These are phyloP conservation scores for Lepidochrysops patricia DNA, from an alignment of 2,888 invertebrate species.

Conservation along the genomic window DNA sequence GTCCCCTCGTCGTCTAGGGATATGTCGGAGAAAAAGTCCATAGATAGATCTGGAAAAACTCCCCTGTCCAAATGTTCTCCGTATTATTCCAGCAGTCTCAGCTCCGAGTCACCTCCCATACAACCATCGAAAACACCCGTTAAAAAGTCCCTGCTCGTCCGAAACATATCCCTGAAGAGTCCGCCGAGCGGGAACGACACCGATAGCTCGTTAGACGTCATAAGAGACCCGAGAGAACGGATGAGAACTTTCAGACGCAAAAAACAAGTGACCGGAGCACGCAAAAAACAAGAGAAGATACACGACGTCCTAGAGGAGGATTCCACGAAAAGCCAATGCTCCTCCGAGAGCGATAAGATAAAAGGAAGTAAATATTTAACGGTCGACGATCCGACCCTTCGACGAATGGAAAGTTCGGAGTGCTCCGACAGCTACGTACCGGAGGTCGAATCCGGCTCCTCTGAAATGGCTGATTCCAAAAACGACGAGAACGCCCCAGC, in stretches of 20 bases:
- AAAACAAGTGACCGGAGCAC: constrained; percentile 75
- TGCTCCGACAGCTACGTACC: constrained; percentile 82
- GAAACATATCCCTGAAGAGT: constrained; percentile 77
- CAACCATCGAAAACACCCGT: constrained; percentile 78
- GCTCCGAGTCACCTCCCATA: constrained; percentile 83
- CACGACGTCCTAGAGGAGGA: constrained; percentile 71
- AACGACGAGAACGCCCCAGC: constrained; percentile 54
- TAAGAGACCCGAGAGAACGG: constrained; percentile 79
- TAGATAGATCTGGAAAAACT: constrained; percentile 66
- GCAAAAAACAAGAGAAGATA: constrained; percentile 73
- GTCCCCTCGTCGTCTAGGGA: constrained; percentile 61
- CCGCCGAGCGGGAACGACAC: constrained; percentile 85
- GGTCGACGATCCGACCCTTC: constrained; percentile 58
- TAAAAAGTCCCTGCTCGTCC: constrained; percentile 76
- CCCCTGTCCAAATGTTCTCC: constrained; percentile 81
- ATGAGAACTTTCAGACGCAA: constrained; percentile 80
- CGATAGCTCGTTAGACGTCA: constrained; percentile 79
- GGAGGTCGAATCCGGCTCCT: constrained; percentile 76
- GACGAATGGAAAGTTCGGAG: constrained; percentile 77
- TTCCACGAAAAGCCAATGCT: constrained; percentile 66
- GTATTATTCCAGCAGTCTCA: constrained; percentile 83
- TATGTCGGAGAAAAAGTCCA: constrained; percentile 56
- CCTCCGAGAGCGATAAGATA: constrained; percentile 66
- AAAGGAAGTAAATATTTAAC: constrained; percentile 50
- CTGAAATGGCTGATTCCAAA: constrained; percentile 71